phyloP scores from a whole-genome alignment of 2,888 invertebrate genomes.

The Phaedon cochleariae region DNA sequence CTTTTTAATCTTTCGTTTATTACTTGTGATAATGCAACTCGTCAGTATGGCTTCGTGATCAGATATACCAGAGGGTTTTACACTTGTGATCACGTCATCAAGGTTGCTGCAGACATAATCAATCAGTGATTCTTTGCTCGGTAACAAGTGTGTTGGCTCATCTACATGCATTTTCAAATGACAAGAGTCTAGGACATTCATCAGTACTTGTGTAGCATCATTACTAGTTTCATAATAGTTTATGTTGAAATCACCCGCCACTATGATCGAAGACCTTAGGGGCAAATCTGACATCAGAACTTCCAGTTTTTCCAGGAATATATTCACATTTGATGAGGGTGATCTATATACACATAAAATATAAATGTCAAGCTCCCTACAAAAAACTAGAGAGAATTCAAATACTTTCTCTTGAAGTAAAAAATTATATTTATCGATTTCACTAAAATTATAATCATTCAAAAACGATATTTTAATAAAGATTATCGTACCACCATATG shows the following conservation, averaged over 20 bases:
- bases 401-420: neutral
- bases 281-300: neutral
- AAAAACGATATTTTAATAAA: neutral
- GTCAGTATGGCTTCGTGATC: too few relatives aligned
- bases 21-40: too few relatives aligned
- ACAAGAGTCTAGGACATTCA: too few relatives aligned
- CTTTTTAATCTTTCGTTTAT: too few relatives aligned
- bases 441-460: neutral
- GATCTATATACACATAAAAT: neutral
- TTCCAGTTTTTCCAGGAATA: neutral
- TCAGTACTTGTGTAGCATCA: too few relatives aligned
- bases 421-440: neutral
- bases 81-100: too few relatives aligned
- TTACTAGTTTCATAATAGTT: too few relatives aligned
- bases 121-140: too few relatives aligned
- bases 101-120: too few relatives aligned
- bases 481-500: too few relatives aligned
- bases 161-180: too few relatives aligned
- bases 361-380: neutral
- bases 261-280: neutral
- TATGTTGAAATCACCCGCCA: neutral
- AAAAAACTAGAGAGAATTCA: neutral
- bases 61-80: neutral
- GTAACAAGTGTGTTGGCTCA: too few relatives aligned
- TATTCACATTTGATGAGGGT: neutral